Conservation (phyloP, 2,888 invertebrate species). For the Acrobasis repandana region DNA sequence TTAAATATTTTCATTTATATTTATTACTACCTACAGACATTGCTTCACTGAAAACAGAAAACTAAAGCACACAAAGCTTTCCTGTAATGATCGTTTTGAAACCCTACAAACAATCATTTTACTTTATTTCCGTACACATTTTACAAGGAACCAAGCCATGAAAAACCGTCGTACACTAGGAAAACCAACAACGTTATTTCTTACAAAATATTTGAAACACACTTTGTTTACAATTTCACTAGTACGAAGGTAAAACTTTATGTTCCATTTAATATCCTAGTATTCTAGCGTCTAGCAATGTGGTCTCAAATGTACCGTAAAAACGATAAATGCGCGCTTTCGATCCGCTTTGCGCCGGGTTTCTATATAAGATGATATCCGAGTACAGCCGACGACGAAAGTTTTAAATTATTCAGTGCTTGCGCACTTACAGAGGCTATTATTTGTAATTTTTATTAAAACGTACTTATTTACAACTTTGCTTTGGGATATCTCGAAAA, state of each 20-base stretch:
- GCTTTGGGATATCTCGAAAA: neutral
- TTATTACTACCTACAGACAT: no score
- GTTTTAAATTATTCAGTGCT: conserved; percentile 26
- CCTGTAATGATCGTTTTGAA: no score
- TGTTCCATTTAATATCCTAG: conserved; percentile 12
- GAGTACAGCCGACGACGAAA: conserved; percentile 51
- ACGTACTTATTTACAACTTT: neutral
- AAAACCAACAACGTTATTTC: neutral
- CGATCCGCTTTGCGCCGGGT: conserved; percentile 68
- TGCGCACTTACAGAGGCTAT: neutral
- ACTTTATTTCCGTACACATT: no score
- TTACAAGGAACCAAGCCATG: no score
- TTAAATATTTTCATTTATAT: no score
- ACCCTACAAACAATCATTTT: no score
- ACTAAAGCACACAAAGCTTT: no score
- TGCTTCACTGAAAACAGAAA: no score
- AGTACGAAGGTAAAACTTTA: neutral
- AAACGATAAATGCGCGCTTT: conserved; percentile 72
- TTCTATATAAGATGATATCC: conserved; percentile 66
- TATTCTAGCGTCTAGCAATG: conserved; percentile 41
- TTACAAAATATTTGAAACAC: neutral
- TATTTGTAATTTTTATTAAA: neutral
- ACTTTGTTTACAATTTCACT: neutral
- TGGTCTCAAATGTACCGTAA: conserved; percentile 50
- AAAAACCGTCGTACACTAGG: no score